Base-by-base conservation (phyloP, 2,888 invertebrate species). In the Sylvicola fuscatus region DNA sequence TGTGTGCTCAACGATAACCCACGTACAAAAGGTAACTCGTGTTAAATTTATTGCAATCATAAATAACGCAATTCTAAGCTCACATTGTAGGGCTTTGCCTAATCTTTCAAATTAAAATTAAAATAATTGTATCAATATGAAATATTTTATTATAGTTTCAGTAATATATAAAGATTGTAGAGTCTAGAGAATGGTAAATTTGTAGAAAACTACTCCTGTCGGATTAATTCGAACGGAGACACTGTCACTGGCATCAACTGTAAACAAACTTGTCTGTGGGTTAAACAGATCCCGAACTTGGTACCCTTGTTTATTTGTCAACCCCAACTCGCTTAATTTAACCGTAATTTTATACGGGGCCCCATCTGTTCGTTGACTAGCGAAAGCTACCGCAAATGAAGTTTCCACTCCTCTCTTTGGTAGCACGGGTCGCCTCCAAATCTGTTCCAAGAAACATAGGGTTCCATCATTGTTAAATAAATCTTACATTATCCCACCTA, bases 311-410 rank as follows among this genome's bases (percentile, higher is more conserved):
- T 36, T 30, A 40, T 49, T 51, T 3, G 37, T 46, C n/a, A 64
- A 42, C 3, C 53, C 54, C 11, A 64, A 40, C 28, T 55, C 52
- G 16, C 47, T 45, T 1, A 61, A 41, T 6, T 46, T 44, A 27
- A 52, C 44, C 3, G 42, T 45, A 14, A 56, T 43, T 7, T 47
- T 36, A 38, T 49, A 53, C 2, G 62, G 61, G 12, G 52, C 46
- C 10, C 63, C 62, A 46, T 61, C 61, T 3, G 48, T 40, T 2
- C 62, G 53, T 3, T 53, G 53, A 39, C 59, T 64, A 2, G 58
- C 53, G 42, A 62, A 58, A 21, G 61, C 63, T 11, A 64, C 46
- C 3, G 64, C 64, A 46, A 55, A 60, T 2, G 62, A 70, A 43
- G 54, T 44, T 27, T 58, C 44, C 11, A 50, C 51, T 15, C 37